phyloP scores from a whole-genome alignment of 2,797 vertebrate species.

The Halcyon leucocephala region DNA sequence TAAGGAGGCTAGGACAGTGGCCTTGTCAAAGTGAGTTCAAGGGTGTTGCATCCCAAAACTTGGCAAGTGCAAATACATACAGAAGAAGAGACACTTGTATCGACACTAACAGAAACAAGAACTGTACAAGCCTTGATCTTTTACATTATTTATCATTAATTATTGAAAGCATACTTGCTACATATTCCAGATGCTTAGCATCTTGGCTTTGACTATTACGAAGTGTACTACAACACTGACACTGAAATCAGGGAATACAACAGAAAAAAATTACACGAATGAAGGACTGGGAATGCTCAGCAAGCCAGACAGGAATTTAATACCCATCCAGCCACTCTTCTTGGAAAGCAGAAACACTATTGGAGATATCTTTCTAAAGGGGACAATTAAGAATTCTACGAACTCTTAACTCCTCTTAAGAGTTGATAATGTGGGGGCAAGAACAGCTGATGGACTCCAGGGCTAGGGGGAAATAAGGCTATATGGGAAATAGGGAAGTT shows the following conservation, averaged over 20 bases:
- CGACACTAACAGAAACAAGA: not conserved
- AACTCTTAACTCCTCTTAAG: not conserved
- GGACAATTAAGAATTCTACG: not conserved
- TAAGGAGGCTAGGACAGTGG: not conserved
- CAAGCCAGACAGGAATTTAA: not conserved
- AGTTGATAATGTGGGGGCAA: not conserved
- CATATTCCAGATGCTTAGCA: not conserved
- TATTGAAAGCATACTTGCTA: not conserved
- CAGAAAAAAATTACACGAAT: not conserved
- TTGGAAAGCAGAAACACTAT: not conserved
- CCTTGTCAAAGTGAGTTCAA: not conserved
- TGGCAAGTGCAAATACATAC: not conserved
- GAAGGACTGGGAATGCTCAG: not conserved
- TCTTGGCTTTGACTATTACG: not conserved
- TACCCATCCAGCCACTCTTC: not conserved
- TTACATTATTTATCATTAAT: not conserved
- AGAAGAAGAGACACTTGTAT: not conserved
- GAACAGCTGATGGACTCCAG: not conserved
- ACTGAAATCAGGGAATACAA: not conserved
- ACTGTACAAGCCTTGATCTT: not conserved
- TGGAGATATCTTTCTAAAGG: not conserved
- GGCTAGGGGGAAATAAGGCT: no score
- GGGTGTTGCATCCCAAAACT: not conserved
- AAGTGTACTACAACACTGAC: not conserved
- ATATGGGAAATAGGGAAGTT: not conserved